Base-by-base conservation (phyloP, 2,888 invertebrate genomes). In the Physocephala rufipes region DNA sequence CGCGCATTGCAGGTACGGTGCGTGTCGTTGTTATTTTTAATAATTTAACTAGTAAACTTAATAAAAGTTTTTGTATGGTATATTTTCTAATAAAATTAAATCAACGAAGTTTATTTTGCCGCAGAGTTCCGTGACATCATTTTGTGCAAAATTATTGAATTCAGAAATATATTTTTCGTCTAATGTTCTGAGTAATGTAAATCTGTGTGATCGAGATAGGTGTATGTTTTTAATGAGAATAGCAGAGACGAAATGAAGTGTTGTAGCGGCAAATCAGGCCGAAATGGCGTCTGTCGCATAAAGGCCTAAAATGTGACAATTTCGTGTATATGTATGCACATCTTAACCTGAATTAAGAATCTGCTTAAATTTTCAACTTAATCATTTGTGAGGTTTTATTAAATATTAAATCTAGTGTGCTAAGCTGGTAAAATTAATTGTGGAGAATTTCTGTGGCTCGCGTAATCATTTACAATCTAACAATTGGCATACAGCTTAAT, bases 1-100 rank as follows among this genome's bases (percentile, higher is more conserved):
- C 78, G 82, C 85, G 84, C 83, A 85, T 84, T 80, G 80, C 81
- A 81, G 82, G 81, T 82, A 82, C 78, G 77, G 78, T 79, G 75
- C 71, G 49, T 49, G 49, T 15, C 76, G 77, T 62, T 45, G 71
- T 36, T 30, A 70, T 72, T 74, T 74, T 72, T 49, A 55, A 21
- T 55, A 58, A 72, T 63, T 74, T 73, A 58, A 36, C 16, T 3
- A 61, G 19, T 16, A 70, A 74, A 71, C 55, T 36, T 28, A 71
- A 47, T 53, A 59, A 53, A 65, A 68, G 61, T 71, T 62, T 71
- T 73, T 28, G 24, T 24, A n/a, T 59, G 68, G 71, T 30, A 49
- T 69, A 62, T 71, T 55, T 58, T 9, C n/a, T 70, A 55, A 43
- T 58, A 1, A 16, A 24, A 67, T 58, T 26, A 24, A 45, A 45